These are phyloP conservation scores for Pyrrhia umbra DNA, from an alignment of 2,888 invertebrate genomes.

Conservation along the genomic window DNA sequence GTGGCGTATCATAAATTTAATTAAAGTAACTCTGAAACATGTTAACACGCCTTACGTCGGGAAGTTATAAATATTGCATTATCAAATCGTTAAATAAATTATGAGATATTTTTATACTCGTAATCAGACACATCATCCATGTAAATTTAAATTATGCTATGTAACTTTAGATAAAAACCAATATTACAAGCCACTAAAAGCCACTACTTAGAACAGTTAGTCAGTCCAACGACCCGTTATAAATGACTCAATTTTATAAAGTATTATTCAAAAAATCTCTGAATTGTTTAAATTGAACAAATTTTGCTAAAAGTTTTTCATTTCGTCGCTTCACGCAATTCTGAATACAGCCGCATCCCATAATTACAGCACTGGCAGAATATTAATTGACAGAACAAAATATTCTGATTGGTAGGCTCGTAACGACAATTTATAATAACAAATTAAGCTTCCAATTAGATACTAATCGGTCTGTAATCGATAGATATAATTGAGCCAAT, in stretches of 20 bases:
- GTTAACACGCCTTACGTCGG: conserved; percentile 12
- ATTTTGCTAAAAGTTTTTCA: conserved; percentile 34
- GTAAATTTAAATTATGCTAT: background rate
- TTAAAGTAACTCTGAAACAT: conserved; percentile 18
- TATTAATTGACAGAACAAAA: conserved; percentile 65
- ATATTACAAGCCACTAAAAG: conserved; percentile 33
- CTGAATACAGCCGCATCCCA: conserved; percentile 24
- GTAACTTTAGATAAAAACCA: conserved; percentile 1
- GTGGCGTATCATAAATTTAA: background rate
- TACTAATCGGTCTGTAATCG: conserved; percentile 67
- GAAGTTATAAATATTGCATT: background rate
- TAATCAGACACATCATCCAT: background rate
- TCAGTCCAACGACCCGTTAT: conserved; percentile 45
- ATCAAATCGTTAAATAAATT: conserved; percentile 1
- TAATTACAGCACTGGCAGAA: conserved; percentile 60
- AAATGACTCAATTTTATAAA: conserved; percentile 52
- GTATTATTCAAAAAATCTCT: conserved; percentile 42
- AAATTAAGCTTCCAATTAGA: conserved; percentile 80
- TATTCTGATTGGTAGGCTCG: conserved; percentile 55
- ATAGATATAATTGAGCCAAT: conserved; percentile 62
- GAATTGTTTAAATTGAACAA: conserved; percentile 53
- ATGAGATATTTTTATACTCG: background rate
- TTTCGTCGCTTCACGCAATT: conserved; percentile 36
- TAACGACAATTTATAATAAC: conserved; percentile 69
- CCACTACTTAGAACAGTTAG: conserved; percentile 47